These are phyloP conservation scores for Stenopsyche tienmushanensis DNA, from an alignment of 1,140 invertebrate species.

Conservation along the genomic window DNA sequence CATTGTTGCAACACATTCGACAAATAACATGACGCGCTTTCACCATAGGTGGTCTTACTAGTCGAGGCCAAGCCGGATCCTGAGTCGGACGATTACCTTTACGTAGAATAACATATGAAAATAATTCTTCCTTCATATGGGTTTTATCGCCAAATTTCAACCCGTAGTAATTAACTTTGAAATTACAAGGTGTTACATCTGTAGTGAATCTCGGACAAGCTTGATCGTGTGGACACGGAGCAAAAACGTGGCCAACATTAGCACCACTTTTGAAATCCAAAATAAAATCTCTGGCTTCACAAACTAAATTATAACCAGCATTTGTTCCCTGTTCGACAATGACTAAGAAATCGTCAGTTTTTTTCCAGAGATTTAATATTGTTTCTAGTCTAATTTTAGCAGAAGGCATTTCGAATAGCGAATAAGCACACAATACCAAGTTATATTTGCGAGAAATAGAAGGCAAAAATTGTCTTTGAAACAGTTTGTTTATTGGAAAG, in stretches of 20 bases:
- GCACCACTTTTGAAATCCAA: conserved; percentile 53
- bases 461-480: conserved; percentile 80
- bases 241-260: conserved; percentile 64
- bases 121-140: conserved; percentile 57
- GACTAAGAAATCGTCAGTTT: conserved; percentile 79
- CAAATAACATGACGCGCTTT: conserved; percentile 73
- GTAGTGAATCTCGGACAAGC: conserved; percentile 69
- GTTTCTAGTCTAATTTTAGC: conserved; percentile 66
- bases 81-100: conserved; percentile 65
- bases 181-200: conserved; percentile 75
- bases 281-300: conserved; percentile 75
- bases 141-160: conserved; percentile 54
- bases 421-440: conserved; percentile 78
- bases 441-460: conserved; percentile 65
- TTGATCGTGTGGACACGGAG: conserved; percentile 82
- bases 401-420: conserved; percentile 77
- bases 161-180: conserved; percentile 63
- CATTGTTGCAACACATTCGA: conserved; percentile 72
- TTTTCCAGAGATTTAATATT: conserved; percentile 80
- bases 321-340: conserved; percentile 83
- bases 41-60: conserved; percentile 67
- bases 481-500: conserved; percentile 61
- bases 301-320: conserved; percentile 74
- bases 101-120: conserved; percentile 76
- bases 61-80: conserved; percentile 70